Conservation (phyloP, 2,797 vertebrate species). For the Gastrophryne carolinensis region DNA sequence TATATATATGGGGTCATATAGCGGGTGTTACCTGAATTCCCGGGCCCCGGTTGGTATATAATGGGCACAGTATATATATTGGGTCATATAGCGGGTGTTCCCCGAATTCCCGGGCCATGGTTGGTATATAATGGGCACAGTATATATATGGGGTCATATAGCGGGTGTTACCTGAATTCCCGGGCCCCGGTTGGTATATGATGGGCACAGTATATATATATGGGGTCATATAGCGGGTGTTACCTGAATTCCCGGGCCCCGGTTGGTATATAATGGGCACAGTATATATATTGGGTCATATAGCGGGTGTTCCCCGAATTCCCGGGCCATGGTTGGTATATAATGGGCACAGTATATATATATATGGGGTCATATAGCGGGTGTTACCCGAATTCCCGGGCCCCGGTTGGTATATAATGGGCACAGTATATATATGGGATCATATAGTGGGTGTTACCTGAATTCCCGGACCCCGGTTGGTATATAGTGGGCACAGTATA, state of each 20-base stretch:
- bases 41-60: slow-evolving; percentile 73
- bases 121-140: too few species aligned
- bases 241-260: slow-evolving; percentile 84
- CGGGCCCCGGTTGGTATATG: slow-evolving; percentile 73
- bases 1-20: background rate
- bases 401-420: slow-evolving; percentile 68
- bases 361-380: background rate
- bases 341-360: background rate
- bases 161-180: slow-evolving; percentile 77
- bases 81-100: slow-evolving; percentile 56
- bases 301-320: slow-evolving; percentile 77
- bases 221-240: background rate
- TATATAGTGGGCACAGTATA: background rate
- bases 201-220: background rate
- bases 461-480: slow-evolving; percentile 76
- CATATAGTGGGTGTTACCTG: slow-evolving; percentile 73
- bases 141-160: background rate
- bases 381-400: slow-evolving; percentile 80
- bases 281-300: background rate
- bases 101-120: slow-evolving; percentile 81
- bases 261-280: slow-evolving; percentile 62
- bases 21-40: slow-evolving; percentile 77
- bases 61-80: background rate
- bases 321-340: slow-evolving; percentile 73
- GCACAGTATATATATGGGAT: too few species aligned